These are phyloP conservation scores for Sebastolobus altivelis DNA, from an alignment of 2,797 vertebrate species.

Conservation along the genomic window DNA sequence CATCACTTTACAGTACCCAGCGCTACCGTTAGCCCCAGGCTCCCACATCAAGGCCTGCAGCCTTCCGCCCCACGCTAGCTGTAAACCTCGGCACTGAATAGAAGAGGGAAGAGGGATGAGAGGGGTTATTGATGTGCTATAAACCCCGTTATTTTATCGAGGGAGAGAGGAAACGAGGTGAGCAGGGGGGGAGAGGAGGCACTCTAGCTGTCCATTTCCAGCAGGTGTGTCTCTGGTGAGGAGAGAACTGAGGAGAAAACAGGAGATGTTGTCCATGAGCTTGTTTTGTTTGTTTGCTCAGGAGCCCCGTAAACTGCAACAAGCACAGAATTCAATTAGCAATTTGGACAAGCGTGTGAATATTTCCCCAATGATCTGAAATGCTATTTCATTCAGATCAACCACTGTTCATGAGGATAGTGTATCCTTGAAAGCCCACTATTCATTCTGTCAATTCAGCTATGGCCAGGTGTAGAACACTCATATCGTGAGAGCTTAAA, in stretches of 20 bases:
- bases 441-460: background rate
- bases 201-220: constrained; percentile 20
- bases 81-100: constrained; percentile 74
- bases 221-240: constrained; percentile 42
- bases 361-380: constrained; percentile 33
- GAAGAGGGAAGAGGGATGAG: constrained; percentile 80
- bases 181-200: constrained; percentile 32
- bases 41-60: constrained; percentile 77
- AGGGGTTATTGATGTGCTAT: constrained; percentile 87
- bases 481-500: fast-evolving
- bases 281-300: constrained; percentile 26
- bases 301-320: constrained; percentile 26
- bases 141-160: constrained; percentile 85
- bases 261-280: background rate
- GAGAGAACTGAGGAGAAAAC: constrained; percentile 19
- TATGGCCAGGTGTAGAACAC: background rate
- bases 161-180: constrained; percentile 80
- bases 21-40: constrained; percentile 78
- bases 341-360: constrained; percentile 28
- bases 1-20: constrained; percentile 84
- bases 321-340: constrained; percentile 33
- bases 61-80: constrained; percentile 76
- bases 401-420: background rate
- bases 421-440: background rate
- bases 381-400: constrained; percentile 21